A percentile compares a stretch with the other conserved stretches of the same genome.
phyloP scores from a whole-genome alignment of 2,888 invertebrate genomes.

The Drosophila fungiperda region DNA sequence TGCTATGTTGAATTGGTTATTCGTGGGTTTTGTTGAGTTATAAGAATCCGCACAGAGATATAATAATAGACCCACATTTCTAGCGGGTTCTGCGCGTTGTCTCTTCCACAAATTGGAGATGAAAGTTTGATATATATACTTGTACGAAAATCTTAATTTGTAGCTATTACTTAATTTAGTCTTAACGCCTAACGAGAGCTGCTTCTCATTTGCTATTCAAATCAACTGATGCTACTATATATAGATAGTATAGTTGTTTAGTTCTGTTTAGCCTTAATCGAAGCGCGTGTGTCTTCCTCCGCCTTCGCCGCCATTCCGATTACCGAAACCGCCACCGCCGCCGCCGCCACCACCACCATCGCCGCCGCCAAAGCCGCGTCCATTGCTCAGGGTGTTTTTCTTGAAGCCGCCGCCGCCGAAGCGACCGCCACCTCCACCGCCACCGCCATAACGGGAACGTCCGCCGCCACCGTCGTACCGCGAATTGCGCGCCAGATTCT shows the following conservation, averaged over 20 bases:
- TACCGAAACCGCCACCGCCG: conserved; percentile 52
- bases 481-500: conserved; percentile 90
- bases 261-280: conserved; percentile 73
- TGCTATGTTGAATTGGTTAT: conserved; percentile 62
- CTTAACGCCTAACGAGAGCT: conserved; percentile 54
- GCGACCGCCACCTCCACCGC: conserved; percentile 80
- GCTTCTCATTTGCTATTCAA: conserved; percentile 76
- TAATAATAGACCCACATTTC: conserved; percentile 16
- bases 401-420: conserved; percentile 69
- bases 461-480: conserved; percentile 87
- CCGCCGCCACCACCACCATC: conserved; percentile 64
- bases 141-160: conserved; percentile 76
- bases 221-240: conserved; percentile 67
- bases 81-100: conserved; percentile 33
- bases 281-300: conserved; percentile 81
- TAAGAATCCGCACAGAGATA: conserved; percentile 28
- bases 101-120: conserved; percentile 35
- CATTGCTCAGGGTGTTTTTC: conserved; percentile 67
- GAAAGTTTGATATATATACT: conserved; percentile 49
- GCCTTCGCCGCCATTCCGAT: conserved; percentile 52
- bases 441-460: conserved; percentile 81
- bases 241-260: conserved; percentile 26
- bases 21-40: conserved; percentile 34
- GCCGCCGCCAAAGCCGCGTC: conserved; percentile 67
- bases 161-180: conserved; percentile 70